These are phyloP conservation scores for Rhingia rostrata DNA, from an alignment of 2,888 invertebrate species.

Conservation along the genomic window DNA sequence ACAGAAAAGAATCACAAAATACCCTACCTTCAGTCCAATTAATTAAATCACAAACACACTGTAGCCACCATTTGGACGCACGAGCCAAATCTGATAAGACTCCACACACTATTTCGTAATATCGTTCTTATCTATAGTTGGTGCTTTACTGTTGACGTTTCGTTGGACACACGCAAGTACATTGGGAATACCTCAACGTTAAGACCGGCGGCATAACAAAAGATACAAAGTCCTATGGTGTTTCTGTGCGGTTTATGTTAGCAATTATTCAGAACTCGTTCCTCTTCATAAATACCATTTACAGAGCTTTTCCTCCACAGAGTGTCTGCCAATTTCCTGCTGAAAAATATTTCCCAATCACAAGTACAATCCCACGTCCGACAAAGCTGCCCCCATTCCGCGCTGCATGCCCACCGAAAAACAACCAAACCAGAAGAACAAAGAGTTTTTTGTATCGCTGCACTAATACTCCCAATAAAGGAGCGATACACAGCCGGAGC, in stretches of 20 bases:
- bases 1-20: not conserved
- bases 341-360: conserved; percentile 22
- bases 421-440: conserved; percentile 64
- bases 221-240: not conserved
- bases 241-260: no score
- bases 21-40: conserved; percentile 6
- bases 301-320: not conserved
- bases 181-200: not conserved
- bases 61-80: conserved; percentile 14
- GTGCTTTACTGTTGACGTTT: conserved; percentile 17
- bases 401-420: conserved; percentile 15
- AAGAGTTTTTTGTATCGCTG: conserved; percentile 59
- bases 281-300: not conserved
- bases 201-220: not conserved
- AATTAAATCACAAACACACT: conserved; percentile 6
- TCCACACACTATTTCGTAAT: conserved; percentile 5
- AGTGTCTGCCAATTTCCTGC: conserved; percentile 52
- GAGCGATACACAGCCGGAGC: conserved; percentile 19
- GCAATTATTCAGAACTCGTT: not conserved
- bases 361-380: not conserved
- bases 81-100: not conserved
- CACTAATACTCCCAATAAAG: conserved; percentile 56
- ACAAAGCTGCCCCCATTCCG: conserved; percentile 9
- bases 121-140: conserved; percentile 6
- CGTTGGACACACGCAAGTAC: not conserved